Base-by-base conservation (phyloP, 2,113 vertebrate genomes). In the Pseudorhombus dupliciocellatus region DNA sequence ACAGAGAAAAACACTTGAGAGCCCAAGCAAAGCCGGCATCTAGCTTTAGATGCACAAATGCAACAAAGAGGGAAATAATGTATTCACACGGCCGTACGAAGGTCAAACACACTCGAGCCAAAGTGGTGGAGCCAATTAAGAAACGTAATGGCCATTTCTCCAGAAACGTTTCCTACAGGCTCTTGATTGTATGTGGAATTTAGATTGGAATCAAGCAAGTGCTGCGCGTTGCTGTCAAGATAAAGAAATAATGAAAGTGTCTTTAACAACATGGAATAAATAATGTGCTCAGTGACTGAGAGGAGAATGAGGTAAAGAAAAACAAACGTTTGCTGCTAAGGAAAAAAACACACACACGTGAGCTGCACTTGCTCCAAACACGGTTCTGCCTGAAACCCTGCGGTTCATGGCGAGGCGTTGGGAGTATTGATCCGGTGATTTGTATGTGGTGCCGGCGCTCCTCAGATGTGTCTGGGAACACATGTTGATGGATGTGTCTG, bases 401-500 rank as follows among this genome's bases (percentile, higher is more conserved):
- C 75, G 59, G 31, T 82, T 70, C 26, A 56, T 62, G 21, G 20
- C 11, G 12, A 16, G 64, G 63, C 7, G 16, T 71, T 61, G 16
- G 2, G 7, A 66, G 61, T 84, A 90, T 88, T 80, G 91, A 91
- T 88, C 12, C 79, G 80, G 79, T 89, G 86, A 89, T 90, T 91
- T 91, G 85, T 90, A 85, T 85, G 88, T 88, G 87, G 80, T 84
- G 79, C 76, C 25, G 21, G 44, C 5, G 40, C 66, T 53, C 42
- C 64, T 78, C 60, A 84, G 80, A 86, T 72, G 84, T 89, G 88
- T 87, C 87, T 74, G 18, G 68, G 73, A 86, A 87, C 79, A 82
- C 25, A 83, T 60, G 80, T 80, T 91, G 91, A 92, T 92, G 87
- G 84, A 91, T 91, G 87, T 9, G 82, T 87, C 83, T 87, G 76